Evolutionary conservation across 2,113 vertebrate genomes (phyloP).

Genomic region (Ahaetulla prasina): DNA sequence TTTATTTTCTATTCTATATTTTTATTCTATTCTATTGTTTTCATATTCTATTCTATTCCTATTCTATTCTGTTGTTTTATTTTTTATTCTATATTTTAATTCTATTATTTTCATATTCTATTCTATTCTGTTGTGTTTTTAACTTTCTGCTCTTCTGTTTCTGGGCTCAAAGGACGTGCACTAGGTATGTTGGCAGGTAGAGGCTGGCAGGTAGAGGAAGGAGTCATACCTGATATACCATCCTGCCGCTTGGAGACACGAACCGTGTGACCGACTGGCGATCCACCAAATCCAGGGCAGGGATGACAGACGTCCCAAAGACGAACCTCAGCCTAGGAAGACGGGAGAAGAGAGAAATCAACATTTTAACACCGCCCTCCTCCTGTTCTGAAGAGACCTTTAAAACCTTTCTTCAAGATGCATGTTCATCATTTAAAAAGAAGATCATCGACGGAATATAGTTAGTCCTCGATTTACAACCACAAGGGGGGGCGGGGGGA

Average conservation of each 20-base stretch:
- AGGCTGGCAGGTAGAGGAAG: background rate
- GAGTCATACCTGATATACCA: slow-evolving; percentile 77
- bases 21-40: no score
- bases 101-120: no score
- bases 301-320: slow-evolving; percentile 82
- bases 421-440: background rate
- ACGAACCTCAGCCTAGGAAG: slow-evolving; percentile 83
- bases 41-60: no score
- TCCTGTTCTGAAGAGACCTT: background rate
- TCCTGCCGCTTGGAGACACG: slow-evolving; percentile 83
- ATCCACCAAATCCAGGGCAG: slow-evolving; percentile 90
- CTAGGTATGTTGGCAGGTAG: no score
- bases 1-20: no score
- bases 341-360: background rate
- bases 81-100: no score
- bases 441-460: no score
- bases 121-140: no score
- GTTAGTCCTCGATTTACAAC: no score
- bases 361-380: fast-evolving
- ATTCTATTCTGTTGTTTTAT: no score
- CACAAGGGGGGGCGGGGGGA: no score
- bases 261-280: slow-evolving; percentile 78
- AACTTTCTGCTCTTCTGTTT: background rate
- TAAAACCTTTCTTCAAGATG: background rate
- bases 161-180: background rate